Evolutionary conservation across 2,888 invertebrate genomes (phyloP).

Genomic region (Petrolisthes manimaculis): DNA sequence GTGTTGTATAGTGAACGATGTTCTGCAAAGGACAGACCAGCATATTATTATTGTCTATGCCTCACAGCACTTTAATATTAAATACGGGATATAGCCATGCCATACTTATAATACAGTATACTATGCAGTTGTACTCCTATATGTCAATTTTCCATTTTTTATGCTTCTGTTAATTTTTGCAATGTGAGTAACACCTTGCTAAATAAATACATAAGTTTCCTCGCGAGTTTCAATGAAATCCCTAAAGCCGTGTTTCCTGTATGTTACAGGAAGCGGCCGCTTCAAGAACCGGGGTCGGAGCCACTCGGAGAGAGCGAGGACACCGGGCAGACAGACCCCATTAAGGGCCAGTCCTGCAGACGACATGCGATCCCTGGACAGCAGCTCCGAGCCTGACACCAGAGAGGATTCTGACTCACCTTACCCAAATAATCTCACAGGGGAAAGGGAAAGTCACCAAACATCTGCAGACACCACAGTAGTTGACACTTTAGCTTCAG

Average conservation of each 20-base stretch:
- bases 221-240: slow-evolving; percentile 44
- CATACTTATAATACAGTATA: slow-evolving; percentile 33
- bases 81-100: slow-evolving; percentile 32
- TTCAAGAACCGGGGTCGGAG: slow-evolving; percentile 61
- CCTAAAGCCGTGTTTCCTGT: slow-evolving; percentile 57
- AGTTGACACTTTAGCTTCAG: slow-evolving; percentile 47
- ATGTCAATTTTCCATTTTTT: slow-evolving; percentile 42
- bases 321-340: slow-evolving; percentile 62
- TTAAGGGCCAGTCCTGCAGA: slow-evolving; percentile 41
- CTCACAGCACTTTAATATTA: slow-evolving; percentile 50
- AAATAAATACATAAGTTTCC: slow-evolving; percentile 51
- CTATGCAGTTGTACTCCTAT: slow-evolving; percentile 35
- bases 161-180: slow-evolving; percentile 37
- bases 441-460: slow-evolving; percentile 28
- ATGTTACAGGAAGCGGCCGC: slow-evolving; percentile 64
- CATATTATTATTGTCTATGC: slow-evolving; percentile 38
- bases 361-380: slow-evolving; percentile 37
- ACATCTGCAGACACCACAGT: slow-evolving; percentile 54
- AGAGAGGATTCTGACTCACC: slow-evolving; percentile 25
- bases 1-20: slow-evolving; percentile 40
- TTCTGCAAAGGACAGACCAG: slow-evolving; percentile 48
- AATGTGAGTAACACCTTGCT: slow-evolving; percentile 44
- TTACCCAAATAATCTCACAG: slow-evolving; percentile 9
- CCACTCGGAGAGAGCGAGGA: slow-evolving; percentile 61
- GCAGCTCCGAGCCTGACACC: slow-evolving; percentile 35